These are phyloP conservation scores for Brienomyrus longianalis DNA, from an alignment of 2,113 vertebrate genomes.

Conservation along the genomic window DNA sequence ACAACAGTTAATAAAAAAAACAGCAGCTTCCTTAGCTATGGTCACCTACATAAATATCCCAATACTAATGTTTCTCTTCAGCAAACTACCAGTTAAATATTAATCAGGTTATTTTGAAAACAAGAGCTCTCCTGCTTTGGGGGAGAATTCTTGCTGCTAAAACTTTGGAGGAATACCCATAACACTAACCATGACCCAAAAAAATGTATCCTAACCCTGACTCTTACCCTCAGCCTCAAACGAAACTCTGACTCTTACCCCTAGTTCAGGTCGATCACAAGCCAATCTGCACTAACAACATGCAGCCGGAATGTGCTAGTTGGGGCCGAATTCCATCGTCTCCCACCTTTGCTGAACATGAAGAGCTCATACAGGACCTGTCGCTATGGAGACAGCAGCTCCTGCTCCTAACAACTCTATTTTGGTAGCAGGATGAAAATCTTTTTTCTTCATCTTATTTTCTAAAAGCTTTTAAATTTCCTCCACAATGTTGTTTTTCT, in stretches of 20 bases:
- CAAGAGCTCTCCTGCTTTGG: neutral
- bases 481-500: slow-evolving; percentile 31
- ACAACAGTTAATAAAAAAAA: neutral
- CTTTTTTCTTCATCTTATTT: slow-evolving; percentile 49
- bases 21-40: neutral
- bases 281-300: neutral
- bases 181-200: neutral
- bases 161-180: neutral
- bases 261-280: neutral
- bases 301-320: slow-evolving; percentile 7
- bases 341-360: slow-evolving; percentile 58
- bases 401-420: slow-evolving; percentile 67
- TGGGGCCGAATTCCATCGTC: slow-evolving; percentile 41
- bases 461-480: slow-evolving; percentile 51
- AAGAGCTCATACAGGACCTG: slow-evolving; percentile 53
- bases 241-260: neutral
- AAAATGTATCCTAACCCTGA: neutral
- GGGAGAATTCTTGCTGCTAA: neutral
- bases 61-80: neutral
- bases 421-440: slow-evolving; percentile 64
- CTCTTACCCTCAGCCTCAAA: neutral
- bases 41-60: neutral
- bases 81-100: neutral
- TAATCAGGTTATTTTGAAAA: neutral
- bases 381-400: slow-evolving; percentile 71